Evolutionary conservation across 1,140 invertebrate species (phyloP), one percentile per base, ranked within the genome.

Genomic region (Drosophila navojoa): DNA sequence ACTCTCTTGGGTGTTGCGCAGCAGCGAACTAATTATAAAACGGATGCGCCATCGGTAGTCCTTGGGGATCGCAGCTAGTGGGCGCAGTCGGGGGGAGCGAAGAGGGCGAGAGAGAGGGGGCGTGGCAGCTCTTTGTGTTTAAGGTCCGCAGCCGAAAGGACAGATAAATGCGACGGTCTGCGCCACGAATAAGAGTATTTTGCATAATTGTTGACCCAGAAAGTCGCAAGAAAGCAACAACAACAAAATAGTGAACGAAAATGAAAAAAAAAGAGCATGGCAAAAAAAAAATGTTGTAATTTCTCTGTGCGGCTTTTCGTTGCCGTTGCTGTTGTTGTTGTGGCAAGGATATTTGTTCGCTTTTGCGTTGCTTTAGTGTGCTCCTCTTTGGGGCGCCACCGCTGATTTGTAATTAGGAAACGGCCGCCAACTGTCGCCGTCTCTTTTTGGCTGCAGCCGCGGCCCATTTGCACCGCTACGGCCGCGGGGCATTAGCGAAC

Each of bases 381-480:
- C 47, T 49, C 4, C 58, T 67, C 71, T 71, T 72, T 61, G 19
- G 54, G 50, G 69, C 62, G 58, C 71, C 73, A 71, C 84, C 81
- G 81, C 75, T 90, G 81, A 90, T 90, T 90, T 90, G 87, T 90
- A 90, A 90, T 90, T 90, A 90, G 87, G 87, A 90, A 90, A 90
- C 81, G 81, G 87, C 87, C 87, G 81, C 86, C 87, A 90, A 90
- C 87, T 90, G 87, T 90, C 86, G 86, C 85, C 71, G 77, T 89
- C 77, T 62, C 63, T 82, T 71, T 79, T 58, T 9, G 40, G 38
- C 76, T 68, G 59, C 49, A 52, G 73, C 84, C 84, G 82, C 84
- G 84, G 72, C 76, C 82, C 76, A 89, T 87, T 87, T 87, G 62
- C 71, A 84, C 72, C 76, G 79, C 79, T 82, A 68, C 63, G 68